Percentiles rank a stretch among this genome's conserved stretches.
Evolutionary conservation across 1,140 invertebrate genomes (phyloP).

Genomic region (Fopius arisanus): DNA sequence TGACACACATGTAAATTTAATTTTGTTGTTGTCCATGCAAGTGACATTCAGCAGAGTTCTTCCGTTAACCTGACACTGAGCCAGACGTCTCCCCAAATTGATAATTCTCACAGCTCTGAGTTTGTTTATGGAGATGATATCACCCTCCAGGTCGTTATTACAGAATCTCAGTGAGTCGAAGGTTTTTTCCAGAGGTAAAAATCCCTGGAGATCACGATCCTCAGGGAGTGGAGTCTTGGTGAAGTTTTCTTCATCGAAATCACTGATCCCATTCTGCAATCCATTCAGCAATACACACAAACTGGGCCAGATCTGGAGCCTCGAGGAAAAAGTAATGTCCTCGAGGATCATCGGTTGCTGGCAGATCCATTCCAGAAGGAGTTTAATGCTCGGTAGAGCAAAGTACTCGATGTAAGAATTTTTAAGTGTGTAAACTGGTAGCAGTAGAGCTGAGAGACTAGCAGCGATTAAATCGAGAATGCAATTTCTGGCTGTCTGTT

Average conservation of each 20-base stretch:
- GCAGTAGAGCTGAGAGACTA: slow-evolving; percentile 74
- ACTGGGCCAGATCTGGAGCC: slow-evolving; percentile 80
- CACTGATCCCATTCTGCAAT: slow-evolving; percentile 65
- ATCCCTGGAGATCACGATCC: slow-evolving; percentile 82
- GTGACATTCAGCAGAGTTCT: slow-evolving; percentile 46
- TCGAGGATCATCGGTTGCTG: slow-evolving; percentile 68
- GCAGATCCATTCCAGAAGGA: slow-evolving; percentile 77
- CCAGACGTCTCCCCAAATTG: slow-evolving; percentile 63
- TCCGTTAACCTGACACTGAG: slow-evolving; percentile 60
- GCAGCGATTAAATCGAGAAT: slow-evolving; percentile 73
- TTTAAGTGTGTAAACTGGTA: slow-evolving; percentile 75
- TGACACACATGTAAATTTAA: slow-evolving; percentile 44
- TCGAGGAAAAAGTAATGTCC: slow-evolving; percentile 69
- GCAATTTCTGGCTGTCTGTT: slow-evolving; percentile 67
- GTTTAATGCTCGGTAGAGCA: slow-evolving; percentile 77
- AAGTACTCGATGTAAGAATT: slow-evolving; percentile 72
- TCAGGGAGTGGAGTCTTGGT: slow-evolving; percentile 75
- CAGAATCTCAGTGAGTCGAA: slow-evolving; percentile 64
- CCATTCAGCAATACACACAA: slow-evolving; percentile 78
- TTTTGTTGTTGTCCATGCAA: slow-evolving; percentile 37
- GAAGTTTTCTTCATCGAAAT: slow-evolving; percentile 64
- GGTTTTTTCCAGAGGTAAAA: slow-evolving; percentile 74
- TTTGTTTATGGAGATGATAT: slow-evolving; percentile 48
- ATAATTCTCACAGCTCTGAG: slow-evolving; percentile 63
- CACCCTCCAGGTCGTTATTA: slow-evolving; percentile 55